Evolutionary conservation across 1,140 invertebrate species (phyloP), one percentile per base, ranked within the genome.

Genomic region (Macrobrachium rosenbergii): DNA sequence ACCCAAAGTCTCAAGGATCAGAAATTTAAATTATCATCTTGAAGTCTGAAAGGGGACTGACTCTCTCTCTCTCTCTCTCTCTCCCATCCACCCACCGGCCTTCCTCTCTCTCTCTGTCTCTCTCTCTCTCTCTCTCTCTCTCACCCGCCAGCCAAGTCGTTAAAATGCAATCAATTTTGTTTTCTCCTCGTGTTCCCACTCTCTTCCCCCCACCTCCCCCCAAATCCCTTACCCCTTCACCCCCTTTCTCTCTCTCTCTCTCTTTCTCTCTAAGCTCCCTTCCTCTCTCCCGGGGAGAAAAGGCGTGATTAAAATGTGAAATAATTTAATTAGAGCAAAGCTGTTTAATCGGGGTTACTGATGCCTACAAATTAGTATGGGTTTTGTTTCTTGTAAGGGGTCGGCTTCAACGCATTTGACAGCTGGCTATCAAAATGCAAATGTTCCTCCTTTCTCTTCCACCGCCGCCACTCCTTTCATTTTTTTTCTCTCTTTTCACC

Each of bases 131-230:
- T 52, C 52, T 52, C 52, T 52, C 52, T 8, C 7, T 52, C 52
- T 52, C 7, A 52, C 52, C 7, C 52, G 52, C 52, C 43, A n/a
- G 76, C 75, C 83, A 79, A 79, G 83, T 85, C 83, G 83, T 85
- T 85, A 85, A 85, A 85, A 85, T 85, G 83, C 83, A 85, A 85
- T 85, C 83, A 85, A 85, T 85, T 85, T 85, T 78, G 83, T 85
- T 85, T 85, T 85, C 83, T 85, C 23, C 76, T 85, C 76, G 62
- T 85, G 72, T 79, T 75, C 67, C 60, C 83, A 72, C 69, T 28
- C 37, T n/a, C 69, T 23, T n/a, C 21, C 2, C 2, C 23, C 21
- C n/a, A 14, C 69, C 52, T 5, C 3, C 52, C 52, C 7, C 12
- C 52, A n/a, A n/a, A n/a, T 52, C 52, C 3, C 3, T 37, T 37